Evolutionary conservation across 1,140 invertebrate genomes (phyloP), one percentile per base, ranked within the genome.

Genomic region (Bombus affinis): DNA sequence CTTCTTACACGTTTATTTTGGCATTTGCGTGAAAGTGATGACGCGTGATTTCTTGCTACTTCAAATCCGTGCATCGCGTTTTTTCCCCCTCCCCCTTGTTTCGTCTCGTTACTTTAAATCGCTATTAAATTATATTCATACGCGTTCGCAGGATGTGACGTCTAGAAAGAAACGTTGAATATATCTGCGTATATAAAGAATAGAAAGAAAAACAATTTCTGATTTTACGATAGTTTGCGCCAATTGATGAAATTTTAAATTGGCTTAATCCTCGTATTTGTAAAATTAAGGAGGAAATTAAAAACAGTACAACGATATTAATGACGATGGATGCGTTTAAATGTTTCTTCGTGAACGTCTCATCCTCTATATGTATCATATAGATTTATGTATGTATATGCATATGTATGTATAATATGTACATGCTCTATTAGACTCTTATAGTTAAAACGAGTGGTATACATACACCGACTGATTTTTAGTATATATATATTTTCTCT

Each of bases 61-160:
- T 90, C 89, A 90, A 90, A 90, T 90, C 89, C 89, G 89, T 90
- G 89, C 89, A 90, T 90, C 89, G 89, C 88, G 72, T 90, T 83
- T 81, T 81, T 39, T 57, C 8, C 18, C 35, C 35, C 32, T 1
- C 0, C 22, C 22, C 59, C 28, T 25, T 44, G 1, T 37, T 76
- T 65, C 42, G 66, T 57, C 59, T 81, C 66, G 70, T 59, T 79
- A 39, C 18, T 71, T 47, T 77, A 71, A 44, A 75, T 32, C 47
- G 77, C 32, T 73, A 47, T 22, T 32, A 32, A 86, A 83, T 59
- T 76, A 82, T 85, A 86, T 82, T 70, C 82, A 57, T 83, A 81
- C 37, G 53, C n/a, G 28, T 57, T 39, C 35, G 42, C 57, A 25
- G 77, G 28, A 39, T 28, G 25, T 2, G 35, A 32, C 44, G 76